Percentiles rank a stretch among this genome's conserved stretches.
These are phyloP conservation scores for Adineta ricciae DNA, from an alignment of 2,888 invertebrate genomes.

Conservation along the genomic window DNA sequence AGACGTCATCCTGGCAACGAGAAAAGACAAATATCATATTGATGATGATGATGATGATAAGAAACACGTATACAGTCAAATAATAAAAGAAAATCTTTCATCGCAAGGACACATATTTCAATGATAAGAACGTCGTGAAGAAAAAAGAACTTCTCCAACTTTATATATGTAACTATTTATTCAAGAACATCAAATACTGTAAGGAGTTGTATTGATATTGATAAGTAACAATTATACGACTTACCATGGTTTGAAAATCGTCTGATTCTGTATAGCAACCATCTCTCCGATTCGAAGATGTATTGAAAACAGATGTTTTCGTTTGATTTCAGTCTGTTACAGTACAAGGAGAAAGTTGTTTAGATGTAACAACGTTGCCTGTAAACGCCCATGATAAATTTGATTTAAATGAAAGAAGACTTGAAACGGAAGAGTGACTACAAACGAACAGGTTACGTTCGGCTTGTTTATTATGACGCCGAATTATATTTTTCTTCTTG, in stretches of 20 bases:
- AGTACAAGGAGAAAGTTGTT: no score
- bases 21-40: background rate
- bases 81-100: background rate
- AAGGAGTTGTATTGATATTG: background rate
- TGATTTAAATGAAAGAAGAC: background rate
- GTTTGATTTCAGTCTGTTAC: no score
- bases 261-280: background rate
- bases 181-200: background rate
- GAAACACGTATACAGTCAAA: background rate
- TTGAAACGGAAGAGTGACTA: background rate
- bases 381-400: background rate
- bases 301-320: background rate
- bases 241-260: background rate
- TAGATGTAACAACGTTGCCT: background rate
- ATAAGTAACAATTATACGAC: background rate
- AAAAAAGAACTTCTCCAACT: background rate
- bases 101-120: background rate
- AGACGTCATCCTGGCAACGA: background rate
- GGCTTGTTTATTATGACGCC: background rate
- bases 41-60: background rate
- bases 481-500: background rate
- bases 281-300: background rate
- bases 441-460: background rate
- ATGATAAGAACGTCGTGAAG: background rate
- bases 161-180: background rate